These are phyloP conservation scores for Megatriorchis doriae DNA, from an alignment of 2,113 vertebrate genomes.

Conservation along the genomic window DNA sequence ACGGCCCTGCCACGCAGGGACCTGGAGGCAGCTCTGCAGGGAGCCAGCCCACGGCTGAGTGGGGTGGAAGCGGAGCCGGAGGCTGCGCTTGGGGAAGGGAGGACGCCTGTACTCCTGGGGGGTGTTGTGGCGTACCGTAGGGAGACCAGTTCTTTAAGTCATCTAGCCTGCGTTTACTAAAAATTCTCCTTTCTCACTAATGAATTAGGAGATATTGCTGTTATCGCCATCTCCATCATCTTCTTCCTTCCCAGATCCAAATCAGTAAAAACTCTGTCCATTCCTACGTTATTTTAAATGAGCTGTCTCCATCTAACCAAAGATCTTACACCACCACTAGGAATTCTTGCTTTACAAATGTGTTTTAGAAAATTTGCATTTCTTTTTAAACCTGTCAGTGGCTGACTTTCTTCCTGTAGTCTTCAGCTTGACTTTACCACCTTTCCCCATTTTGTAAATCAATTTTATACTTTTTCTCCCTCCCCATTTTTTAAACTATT, in stretches of 20 bases:
- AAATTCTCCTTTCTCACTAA: neutral
- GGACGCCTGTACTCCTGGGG: fast-evolving
- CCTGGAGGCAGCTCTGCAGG: neutral
- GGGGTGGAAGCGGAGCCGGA: neutral
- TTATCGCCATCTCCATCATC: neutral
- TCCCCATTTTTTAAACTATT: neutral
- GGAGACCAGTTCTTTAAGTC: neutral
- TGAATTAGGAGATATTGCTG: neutral
- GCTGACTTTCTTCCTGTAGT: neutral
- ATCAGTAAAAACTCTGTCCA: neutral
- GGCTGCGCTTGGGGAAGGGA: neutral
- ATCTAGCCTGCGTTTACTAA: neutral
- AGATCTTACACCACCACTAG: neutral
- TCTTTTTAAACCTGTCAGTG: neutral
- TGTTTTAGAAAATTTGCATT: neutral
- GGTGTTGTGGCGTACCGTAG: neutral
- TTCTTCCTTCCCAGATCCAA: neutral
- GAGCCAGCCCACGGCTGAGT: neutral
- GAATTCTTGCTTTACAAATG: neutral
- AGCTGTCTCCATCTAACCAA: neutral
- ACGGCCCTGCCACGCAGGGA: neutral
- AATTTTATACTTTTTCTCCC: neutral
- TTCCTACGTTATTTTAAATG: neutral
- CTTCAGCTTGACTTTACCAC: neutral
- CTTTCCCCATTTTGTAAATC: neutral